Percentiles rank a stretch among this genome's conserved stretches.
phyloP scores from a whole-genome alignment of 2,797 vertebrate species.

The Salmo trutta region DNA sequence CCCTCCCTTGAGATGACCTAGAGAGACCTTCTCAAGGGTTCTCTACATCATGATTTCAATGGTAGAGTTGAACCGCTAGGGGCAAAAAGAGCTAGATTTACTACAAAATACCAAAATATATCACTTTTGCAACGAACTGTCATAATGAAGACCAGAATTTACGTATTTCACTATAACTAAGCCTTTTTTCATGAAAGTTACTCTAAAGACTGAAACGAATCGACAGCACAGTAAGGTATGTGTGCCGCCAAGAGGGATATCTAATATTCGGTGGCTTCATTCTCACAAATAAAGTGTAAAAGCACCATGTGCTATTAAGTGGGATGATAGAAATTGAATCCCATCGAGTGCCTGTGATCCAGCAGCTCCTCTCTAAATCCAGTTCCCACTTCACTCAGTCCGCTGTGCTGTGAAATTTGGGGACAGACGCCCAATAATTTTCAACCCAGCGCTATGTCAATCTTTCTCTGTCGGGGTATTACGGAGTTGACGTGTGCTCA shows the following conservation, averaged over 20 bases:
- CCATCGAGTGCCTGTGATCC: slow-evolving; percentile 22
- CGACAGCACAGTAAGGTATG: background rate
- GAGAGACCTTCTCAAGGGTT: too few species aligned
- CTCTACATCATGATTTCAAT: too few species aligned
- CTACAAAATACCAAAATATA: too few species aligned
- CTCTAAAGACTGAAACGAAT: slow-evolving; percentile 10
- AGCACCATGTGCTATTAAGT: background rate
- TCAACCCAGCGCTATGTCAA: slow-evolving; percentile 34
- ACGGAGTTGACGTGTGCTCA: slow-evolving; percentile 32
- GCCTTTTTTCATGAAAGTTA: too few species aligned
- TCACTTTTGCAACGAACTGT: too few species aligned
- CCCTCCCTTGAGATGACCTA: too few species aligned
- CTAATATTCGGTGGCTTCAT: background rate
- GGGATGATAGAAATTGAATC: slow-evolving; percentile 12
- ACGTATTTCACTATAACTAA: too few species aligned
- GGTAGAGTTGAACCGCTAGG: too few species aligned
- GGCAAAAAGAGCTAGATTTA: too few species aligned
- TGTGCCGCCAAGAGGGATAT: slow-evolving; percentile 14
- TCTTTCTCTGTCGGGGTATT: slow-evolving; percentile 27
- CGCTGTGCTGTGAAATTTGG: slow-evolving; percentile 38
- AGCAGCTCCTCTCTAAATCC: background rate
- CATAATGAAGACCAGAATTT: too few species aligned
- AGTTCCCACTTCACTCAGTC: slow-evolving; percentile 22
- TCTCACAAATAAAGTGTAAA: slow-evolving; percentile 2
- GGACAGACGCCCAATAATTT: slow-evolving; percentile 43